A percentile compares a stretch with the other conserved stretches of the same genome.
Evolutionary conservation across 2,113 vertebrate genomes (phyloP).

Genomic region (Colossoma macropomum): DNA sequence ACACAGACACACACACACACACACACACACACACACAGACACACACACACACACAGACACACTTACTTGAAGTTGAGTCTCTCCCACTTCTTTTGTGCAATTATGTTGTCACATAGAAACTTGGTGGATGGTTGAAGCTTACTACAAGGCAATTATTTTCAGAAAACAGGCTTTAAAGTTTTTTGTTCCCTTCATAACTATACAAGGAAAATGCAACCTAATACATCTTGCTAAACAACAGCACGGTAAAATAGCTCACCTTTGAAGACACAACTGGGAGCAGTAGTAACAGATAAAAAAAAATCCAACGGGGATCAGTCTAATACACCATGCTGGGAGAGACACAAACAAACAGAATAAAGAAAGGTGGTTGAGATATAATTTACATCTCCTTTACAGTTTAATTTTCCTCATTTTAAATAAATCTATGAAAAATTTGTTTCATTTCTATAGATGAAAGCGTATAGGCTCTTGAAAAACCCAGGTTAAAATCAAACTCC

Average conservation of each 20-base stretch:
- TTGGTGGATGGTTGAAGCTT: constrained; percentile 63
- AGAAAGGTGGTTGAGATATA: not conserved
- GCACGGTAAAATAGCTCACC: constrained; percentile 61
- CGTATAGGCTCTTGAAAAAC: too few relatives aligned
- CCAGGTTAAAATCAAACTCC: too few relatives aligned
- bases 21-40: not conserved
- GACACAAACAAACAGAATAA: not conserved
- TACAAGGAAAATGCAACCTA: not conserved
- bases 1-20: too few relatives aligned
- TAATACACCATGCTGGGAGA: constrained; percentile 73
- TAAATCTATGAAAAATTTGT: not conserved
- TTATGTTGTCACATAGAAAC: constrained; percentile 64
- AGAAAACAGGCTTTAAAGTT: too few relatives aligned
- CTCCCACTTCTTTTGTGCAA: constrained; percentile 73
- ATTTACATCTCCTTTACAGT: not conserved
- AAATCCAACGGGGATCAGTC: constrained; percentile 69
- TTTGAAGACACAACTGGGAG: constrained; percentile 67
- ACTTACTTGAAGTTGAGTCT: constrained; percentile 77
- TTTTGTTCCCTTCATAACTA: not conserved
- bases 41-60: constrained; percentile 41
- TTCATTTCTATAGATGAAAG: not conserved
- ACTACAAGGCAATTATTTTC: constrained; percentile 19
- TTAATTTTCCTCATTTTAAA: not conserved
- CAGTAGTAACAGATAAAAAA: constrained; percentile 74
- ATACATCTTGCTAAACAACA: not conserved